phyloP scores from a whole-genome alignment of 2,797 vertebrate species.

The Hybognathus amarus region DNA sequence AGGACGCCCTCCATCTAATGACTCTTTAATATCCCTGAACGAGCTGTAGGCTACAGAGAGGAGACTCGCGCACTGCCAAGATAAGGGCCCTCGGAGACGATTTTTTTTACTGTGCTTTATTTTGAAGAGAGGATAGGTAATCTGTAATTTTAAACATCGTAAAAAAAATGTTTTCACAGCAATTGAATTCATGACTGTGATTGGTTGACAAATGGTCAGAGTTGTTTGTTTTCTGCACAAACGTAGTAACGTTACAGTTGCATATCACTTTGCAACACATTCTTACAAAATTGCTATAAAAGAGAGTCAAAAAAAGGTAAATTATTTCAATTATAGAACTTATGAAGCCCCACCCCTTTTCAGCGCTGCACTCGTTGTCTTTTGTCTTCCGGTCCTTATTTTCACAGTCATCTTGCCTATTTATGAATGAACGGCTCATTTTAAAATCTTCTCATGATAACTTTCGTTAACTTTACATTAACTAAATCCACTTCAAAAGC shows the following conservation, averaged over 20 bases:
- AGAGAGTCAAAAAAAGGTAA: not conserved
- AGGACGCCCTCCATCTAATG: slow-evolving; percentile 63
- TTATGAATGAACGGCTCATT: too few relatives aligned
- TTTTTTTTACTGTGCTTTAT: not conserved
- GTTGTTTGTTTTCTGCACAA: not conserved
- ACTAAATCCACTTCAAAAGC: too few relatives aligned
- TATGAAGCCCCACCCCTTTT: too few relatives aligned
- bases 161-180: not conserved
- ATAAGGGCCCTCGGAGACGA: slow-evolving; percentile 36
- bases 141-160: not conserved
- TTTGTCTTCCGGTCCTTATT: too few relatives aligned
- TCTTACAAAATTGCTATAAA: not conserved
- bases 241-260: not conserved
- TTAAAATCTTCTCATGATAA: too few relatives aligned
- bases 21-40: slow-evolving; percentile 68
- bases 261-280: not conserved
- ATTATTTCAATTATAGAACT: not conserved
- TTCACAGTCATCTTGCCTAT: too few relatives aligned
- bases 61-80: slow-evolving; percentile 48
- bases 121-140: not conserved
- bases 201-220: not conserved
- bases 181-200: not conserved
- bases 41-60: slow-evolving; percentile 62
- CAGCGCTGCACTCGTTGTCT: too few relatives aligned
- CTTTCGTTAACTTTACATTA: too few relatives aligned